Conservation (phyloP, 2,888 invertebrate genomes). For the Philereme transversata region DNA sequence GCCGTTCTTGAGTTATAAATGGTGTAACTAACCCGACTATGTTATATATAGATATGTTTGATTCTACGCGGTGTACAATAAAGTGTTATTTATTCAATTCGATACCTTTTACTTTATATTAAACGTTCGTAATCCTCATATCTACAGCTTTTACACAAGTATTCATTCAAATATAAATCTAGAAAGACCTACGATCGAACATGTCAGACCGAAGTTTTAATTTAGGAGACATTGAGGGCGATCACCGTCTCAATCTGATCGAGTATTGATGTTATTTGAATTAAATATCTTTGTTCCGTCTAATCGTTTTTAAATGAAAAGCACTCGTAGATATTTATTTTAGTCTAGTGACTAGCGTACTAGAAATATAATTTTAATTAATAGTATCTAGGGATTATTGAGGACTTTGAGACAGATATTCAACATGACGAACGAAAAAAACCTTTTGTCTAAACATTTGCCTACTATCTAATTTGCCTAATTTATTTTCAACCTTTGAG, state of each 20-base stretch:
- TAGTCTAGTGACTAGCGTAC: too few species aligned
- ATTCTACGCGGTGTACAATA: too few species aligned
- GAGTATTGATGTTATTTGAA: conserved; percentile 25
- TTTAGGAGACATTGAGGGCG: conserved; percentile 18
- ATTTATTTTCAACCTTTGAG: conserved; percentile 7
- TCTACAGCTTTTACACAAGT: conserved; percentile 11
- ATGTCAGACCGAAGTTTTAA: conserved; percentile 25
- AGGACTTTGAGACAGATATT: background rate
- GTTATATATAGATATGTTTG: too few species aligned
- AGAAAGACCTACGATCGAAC: conserved; percentile 22
- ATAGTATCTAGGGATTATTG: conserved; percentile 4
- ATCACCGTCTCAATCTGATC: conserved; percentile 18
- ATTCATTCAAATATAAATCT: conserved; percentile 22
- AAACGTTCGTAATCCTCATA: conserved; percentile 8
- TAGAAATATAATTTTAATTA: background rate
- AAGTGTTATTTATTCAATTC: background rate
- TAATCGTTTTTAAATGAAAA: background rate
- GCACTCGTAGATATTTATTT: too few species aligned
- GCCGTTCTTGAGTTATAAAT: too few species aligned
- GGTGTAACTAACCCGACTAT: too few species aligned
- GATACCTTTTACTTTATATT: conserved; percentile 3
- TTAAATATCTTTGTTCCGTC: conserved; percentile 18
- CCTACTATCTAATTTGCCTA: background rate
- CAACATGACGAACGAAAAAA: too few species aligned
- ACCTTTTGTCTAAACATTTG: background rate